A percentile compares a stretch with the other conserved stretches of the same genome.
These are phyloP conservation scores for Cephus pygmeus DNA, from an alignment of 2,888 invertebrate genomes.

Conservation along the genomic window DNA sequence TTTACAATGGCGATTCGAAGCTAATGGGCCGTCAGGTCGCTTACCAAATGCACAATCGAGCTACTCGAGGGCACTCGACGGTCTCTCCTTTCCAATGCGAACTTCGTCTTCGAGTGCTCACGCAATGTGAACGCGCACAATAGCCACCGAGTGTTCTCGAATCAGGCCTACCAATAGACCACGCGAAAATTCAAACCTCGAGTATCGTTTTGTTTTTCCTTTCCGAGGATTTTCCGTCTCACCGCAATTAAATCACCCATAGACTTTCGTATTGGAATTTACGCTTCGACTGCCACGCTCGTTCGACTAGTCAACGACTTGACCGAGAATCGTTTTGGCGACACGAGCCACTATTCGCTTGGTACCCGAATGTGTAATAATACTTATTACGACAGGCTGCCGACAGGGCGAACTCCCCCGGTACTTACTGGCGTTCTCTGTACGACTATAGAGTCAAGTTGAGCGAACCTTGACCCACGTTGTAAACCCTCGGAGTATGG, in stretches of 20 bases:
- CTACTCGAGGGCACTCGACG: slow-evolving; percentile 17
- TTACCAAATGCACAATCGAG: slow-evolving; percentile 21
- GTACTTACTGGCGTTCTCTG: not conserved
- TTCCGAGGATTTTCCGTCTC: not conserved
- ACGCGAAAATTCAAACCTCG: slow-evolving; percentile 17
- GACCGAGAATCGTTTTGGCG: not conserved
- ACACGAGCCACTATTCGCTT: not conserved
- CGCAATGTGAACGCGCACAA: slow-evolving; percentile 10
- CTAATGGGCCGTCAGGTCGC: not conserved
- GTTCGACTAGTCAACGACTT: not conserved
- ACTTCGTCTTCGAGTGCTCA: not conserved
- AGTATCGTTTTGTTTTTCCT: not conserved
- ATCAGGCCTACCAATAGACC: slow-evolving; percentile 31
- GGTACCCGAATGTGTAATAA: not conserved
- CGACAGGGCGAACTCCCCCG: not conserved
- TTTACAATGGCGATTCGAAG: not conserved
- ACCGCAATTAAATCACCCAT: not conserved
- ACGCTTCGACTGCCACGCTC: not conserved
- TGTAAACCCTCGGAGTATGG: not conserved
- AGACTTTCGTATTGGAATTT: not conserved
- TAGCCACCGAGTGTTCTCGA: slow-evolving; percentile 27
- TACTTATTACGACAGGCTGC: not conserved
- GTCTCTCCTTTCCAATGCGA: slow-evolving; percentile 1
- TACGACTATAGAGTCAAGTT: not conserved
- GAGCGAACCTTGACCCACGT: not conserved